Conservation (phyloP, 2,888 invertebrate species). For the Drosophila formosana region DNA sequence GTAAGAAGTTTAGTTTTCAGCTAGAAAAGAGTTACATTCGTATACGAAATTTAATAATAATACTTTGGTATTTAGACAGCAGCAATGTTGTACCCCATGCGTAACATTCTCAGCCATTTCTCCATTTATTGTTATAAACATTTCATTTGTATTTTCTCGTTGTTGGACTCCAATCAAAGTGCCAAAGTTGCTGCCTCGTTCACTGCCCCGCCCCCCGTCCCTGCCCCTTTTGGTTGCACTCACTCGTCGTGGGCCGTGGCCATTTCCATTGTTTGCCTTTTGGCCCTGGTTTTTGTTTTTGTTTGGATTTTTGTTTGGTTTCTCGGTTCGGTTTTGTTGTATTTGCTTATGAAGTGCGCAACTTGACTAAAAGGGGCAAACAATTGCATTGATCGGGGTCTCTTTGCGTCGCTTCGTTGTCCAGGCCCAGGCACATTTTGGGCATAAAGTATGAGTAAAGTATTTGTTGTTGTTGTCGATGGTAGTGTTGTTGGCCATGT, state of each 20-base stretch:
- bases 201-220: not conserved
- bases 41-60: not conserved
- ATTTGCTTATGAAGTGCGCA: conserved; percentile 82
- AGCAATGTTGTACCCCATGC: conserved; percentile 17
- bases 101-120: conserved; percentile 15
- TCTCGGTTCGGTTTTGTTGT: conserved; percentile 61
- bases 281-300: conserved; percentile 51
- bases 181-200: conserved; percentile 57
- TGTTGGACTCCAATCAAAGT: conserved; percentile 72
- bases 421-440: conserved; percentile 64
- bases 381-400: conserved; percentile 81
- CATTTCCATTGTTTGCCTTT: conserved; percentile 76
- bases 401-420: not conserved
- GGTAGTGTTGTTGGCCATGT: too few species aligned
- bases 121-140: conserved; percentile 6
- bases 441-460: conserved; percentile 82
- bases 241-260: conserved; percentile 52
- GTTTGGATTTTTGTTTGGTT: conserved; percentile 42
- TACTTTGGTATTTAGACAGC: too few species aligned
- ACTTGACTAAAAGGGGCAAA: conserved; percentile 84
- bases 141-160: conserved; percentile 36
- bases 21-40: too few species aligned
- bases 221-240: conserved; percentile 18
- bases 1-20: too few species aligned
- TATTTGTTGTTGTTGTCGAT: conserved; percentile 58